A percentile compares a stretch with the other conserved stretches of the same genome.
phyloP scores from a whole-genome alignment of 2,113 vertebrate genomes.

The Dendropsophus ebraccatus region DNA sequence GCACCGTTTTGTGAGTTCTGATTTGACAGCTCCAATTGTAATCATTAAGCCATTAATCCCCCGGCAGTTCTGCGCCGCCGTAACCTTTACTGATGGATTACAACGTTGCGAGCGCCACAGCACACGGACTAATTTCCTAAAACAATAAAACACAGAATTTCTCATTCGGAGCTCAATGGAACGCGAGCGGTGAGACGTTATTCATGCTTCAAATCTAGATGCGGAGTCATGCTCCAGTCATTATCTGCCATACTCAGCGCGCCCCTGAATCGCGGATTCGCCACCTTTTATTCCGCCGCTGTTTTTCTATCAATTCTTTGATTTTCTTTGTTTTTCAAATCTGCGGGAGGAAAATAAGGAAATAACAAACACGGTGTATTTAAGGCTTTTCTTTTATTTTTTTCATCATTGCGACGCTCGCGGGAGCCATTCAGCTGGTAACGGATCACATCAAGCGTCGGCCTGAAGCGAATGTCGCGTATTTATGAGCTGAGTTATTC shows the following conservation, averaged over 20 bases:
- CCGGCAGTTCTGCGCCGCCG: constrained; percentile 72
- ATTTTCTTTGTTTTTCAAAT: constrained; percentile 52
- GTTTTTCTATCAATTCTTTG: constrained; percentile 57
- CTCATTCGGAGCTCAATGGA: constrained; percentile 78
- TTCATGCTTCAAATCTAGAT: constrained; percentile 80
- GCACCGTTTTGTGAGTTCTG: constrained; percentile 63
- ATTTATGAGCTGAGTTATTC: constrained; percentile 46
- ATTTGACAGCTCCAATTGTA: constrained; percentile 76
- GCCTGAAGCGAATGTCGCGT: constrained; percentile 54
- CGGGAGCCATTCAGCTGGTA: constrained; percentile 59
- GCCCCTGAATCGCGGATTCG: constrained; percentile 73
- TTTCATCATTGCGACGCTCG: constrained; percentile 46
- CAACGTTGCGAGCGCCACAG: constrained; percentile 74
- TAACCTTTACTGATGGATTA: constrained; percentile 79
- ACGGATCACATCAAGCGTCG: constrained; percentile 61
- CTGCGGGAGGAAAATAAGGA: constrained; percentile 44
- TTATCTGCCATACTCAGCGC: constrained; percentile 81
- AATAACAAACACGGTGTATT: constrained; percentile 56
- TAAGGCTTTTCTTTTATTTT: constrained; percentile 59
- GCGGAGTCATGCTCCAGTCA: constrained; percentile 80
- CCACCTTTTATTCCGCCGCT: constrained; percentile 68
- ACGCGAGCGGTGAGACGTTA: constrained; percentile 74
- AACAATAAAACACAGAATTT: constrained; percentile 82
- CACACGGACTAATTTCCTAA: constrained; percentile 80
- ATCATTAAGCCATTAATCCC: constrained; percentile 72